A percentile compares a stretch with the other conserved stretches of the same genome.
Evolutionary conservation across 2,113 vertebrate genomes (phyloP).

Genomic region (Chamaea fasciata): DNA sequence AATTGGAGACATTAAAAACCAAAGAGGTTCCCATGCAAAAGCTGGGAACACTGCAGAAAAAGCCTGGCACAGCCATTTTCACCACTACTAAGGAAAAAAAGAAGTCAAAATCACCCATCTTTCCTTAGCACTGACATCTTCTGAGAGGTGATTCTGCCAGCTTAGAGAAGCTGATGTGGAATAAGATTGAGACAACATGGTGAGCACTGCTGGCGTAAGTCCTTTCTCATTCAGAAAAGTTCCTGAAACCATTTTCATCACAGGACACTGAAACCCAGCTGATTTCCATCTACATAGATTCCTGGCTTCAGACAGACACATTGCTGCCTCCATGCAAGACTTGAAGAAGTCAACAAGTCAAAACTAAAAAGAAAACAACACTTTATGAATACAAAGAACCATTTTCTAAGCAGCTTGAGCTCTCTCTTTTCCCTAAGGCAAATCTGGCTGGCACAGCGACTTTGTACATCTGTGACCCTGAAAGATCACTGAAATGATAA

Average conservation of each 20-base stretch:
- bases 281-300: not conserved
- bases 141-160: not conserved
- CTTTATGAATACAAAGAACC: not conserved
- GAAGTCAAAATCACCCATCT: not conserved
- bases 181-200: not conserved
- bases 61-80: not conserved
- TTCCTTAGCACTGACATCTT: not conserved
- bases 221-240: not conserved
- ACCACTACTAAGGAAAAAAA: not conserved
- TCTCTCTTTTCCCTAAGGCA: not conserved
- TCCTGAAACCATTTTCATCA: not conserved
- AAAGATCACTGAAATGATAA: not conserved
- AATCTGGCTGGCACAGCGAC: not conserved
- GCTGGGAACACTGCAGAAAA: not conserved
- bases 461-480: not conserved
- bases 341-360: not conserved
- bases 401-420: not conserved
- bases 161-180: not conserved
- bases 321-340: not conserved
- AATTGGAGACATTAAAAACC: not conserved
- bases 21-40: not conserved
- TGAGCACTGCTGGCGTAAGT: not conserved
- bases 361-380: not conserved
- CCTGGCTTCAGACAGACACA: not conserved
- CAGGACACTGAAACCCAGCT: not conserved